Evolutionary conservation across 2,888 invertebrate species (phyloP), one percentile per base, ranked within the genome.

Genomic region (Cryptus viduatorius): DNA sequence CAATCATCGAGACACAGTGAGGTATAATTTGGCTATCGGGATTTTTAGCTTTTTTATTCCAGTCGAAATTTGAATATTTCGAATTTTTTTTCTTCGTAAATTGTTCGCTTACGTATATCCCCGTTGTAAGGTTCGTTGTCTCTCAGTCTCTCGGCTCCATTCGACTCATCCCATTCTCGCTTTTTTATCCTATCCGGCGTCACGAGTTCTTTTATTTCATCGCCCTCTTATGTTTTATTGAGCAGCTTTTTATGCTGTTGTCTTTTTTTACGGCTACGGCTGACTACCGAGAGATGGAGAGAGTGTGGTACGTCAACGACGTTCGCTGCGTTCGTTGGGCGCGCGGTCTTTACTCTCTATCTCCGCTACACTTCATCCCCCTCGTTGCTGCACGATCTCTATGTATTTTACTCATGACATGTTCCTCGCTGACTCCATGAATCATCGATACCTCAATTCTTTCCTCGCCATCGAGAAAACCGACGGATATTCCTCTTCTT

Each of bases 211-310:
- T 89, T 89, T 89, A 89, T 87, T 89, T 84, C 88, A 89, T 87
- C 87, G 86, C 73, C 75, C 85, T 82, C 87, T 89, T 89, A 90
- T 89, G 87, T 89, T 89, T 90, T 89, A 90, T 89, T 88, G 88
- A 89, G 88, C 83, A 89, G 88, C 85, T 88, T 84, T 86, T 88
- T 85, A 83, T 81, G 72, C 76, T 71, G 85, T 79, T 79, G 72
- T 85, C 72, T 77, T 83, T 56, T 83, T 79, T 76, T 75, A 64
- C 31, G 31, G 48, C 46, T n/a, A 80, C 37, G 37, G 5, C 8
- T 8, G 37, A 37, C 37, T 37, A 37, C 37, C 37, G 37, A 37
- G 37, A 37, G 37, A 37, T n/a, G 37, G 44, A 14, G 79, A 59
- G 59, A 59, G 59, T 16, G 48, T 37, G 4, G 16, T 50, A 68